Percentiles rank a stretch among this genome's conserved stretches.
phyloP scores from a whole-genome alignment of 2,113 vertebrate genomes.

The Cynopterus brachyotis region DNA sequence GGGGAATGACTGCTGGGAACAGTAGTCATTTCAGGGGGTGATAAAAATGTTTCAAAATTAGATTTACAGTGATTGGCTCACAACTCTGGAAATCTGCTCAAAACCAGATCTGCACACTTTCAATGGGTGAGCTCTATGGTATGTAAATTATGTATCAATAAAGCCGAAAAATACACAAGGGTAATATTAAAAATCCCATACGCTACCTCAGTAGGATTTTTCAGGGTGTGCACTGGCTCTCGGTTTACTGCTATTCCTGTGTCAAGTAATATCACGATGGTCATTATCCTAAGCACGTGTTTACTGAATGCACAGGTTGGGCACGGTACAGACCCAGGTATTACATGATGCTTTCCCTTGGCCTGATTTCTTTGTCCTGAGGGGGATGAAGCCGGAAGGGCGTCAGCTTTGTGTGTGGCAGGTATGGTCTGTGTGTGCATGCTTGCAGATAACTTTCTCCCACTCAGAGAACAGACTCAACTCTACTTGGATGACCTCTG shows the following conservation, averaged over 20 bases:
- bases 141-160: neutral
- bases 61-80: neutral
- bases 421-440: neutral
- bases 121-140: neutral
- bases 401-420: neutral
- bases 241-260: neutral
- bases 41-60: constrained; percentile 20
- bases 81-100: neutral
- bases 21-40: no score
- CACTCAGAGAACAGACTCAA: neutral
- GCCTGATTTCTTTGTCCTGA: neutral
- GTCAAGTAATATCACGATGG: neutral
- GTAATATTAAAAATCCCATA: neutral
- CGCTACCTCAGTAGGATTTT: neutral
- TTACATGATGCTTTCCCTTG: neutral
- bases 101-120: neutral
- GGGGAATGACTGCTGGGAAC: neutral
- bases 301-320: neutral
- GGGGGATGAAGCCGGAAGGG: neutral
- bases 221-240: neutral
- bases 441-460: neutral
- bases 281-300: neutral
- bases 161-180: neutral
- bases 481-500: neutral
- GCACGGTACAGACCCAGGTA: neutral